Percentiles rank a stretch among this genome's conserved stretches.
phyloP scores from a whole-genome alignment of 2,888 invertebrate species.

The Drosophila eohydei region DNA sequence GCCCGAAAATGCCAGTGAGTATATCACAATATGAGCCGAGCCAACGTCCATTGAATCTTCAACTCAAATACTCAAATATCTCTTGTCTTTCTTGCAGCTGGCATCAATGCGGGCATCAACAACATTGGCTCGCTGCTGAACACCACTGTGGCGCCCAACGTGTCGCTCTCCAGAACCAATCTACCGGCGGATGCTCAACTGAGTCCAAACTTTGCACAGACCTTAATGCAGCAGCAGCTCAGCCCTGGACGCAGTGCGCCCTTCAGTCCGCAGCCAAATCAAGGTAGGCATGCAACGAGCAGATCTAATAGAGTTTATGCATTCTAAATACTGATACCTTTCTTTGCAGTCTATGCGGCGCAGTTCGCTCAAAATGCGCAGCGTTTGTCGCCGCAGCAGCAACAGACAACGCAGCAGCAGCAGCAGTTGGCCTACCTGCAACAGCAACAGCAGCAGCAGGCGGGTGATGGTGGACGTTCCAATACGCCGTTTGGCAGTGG shows the following conservation, averaged over 20 bases:
- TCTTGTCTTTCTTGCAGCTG: slow-evolving; percentile 46
- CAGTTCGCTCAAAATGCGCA: slow-evolving; percentile 83
- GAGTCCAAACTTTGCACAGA: slow-evolving; percentile 87
- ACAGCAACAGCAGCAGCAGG: slow-evolving; percentile 72
- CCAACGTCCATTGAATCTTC: too few species aligned
- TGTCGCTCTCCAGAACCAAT: slow-evolving; percentile 91
- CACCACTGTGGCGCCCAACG: slow-evolving; percentile 93
- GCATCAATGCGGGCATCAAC: slow-evolving; percentile 83
- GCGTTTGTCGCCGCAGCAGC: slow-evolving; percentile 84
- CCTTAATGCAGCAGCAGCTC: slow-evolving; percentile 85
- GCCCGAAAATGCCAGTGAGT: slow-evolving; percentile 89
- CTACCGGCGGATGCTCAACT: slow-evolving; percentile 87
- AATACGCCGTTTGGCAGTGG: slow-evolving; percentile 71
- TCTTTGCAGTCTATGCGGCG: slow-evolving; percentile 77
- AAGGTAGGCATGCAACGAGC: slow-evolving; percentile 63
- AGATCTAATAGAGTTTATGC: not conserved
- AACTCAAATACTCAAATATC: not conserved
- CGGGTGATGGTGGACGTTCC: slow-evolving; percentile 59
- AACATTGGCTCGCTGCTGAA: slow-evolving; percentile 94
- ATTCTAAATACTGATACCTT: too few species aligned
- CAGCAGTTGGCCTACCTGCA: slow-evolving; percentile 62
- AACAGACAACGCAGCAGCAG: slow-evolving; percentile 69
- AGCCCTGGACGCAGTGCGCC: slow-evolving; percentile 85
- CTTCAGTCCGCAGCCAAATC: slow-evolving; percentile 84
- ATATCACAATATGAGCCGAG: not conserved